Evolutionary conservation across 2,113 vertebrate species (phyloP).

Genomic region (Crotalus horridus): DNA sequence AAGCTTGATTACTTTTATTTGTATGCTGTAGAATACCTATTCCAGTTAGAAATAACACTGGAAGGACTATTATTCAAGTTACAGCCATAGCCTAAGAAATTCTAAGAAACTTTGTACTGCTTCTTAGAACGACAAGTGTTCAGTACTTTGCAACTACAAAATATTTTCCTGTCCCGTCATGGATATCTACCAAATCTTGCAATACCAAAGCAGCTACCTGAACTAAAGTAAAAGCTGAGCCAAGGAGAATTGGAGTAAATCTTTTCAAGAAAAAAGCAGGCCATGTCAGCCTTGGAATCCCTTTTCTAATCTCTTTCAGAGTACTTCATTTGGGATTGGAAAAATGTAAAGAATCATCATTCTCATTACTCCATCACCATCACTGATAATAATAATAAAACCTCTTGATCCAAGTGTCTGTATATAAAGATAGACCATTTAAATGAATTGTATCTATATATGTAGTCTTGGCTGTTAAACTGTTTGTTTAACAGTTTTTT

Average conservation of each 20-base stretch:
- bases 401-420: background rate
- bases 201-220: background rate
- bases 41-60: background rate
- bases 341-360: background rate
- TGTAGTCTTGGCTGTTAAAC: background rate
- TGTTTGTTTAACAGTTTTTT: background rate
- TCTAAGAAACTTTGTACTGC: background rate
- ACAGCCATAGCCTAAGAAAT: background rate
- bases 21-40: background rate
- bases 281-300: background rate
- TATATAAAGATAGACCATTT: background rate
- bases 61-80: background rate
- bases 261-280: background rate
- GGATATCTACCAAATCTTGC: background rate
- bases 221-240: background rate
- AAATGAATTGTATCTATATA: background rate
- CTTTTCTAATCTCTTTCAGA: background rate
- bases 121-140: background rate
- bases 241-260: too few species aligned
- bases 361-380: background rate
- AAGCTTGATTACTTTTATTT: conserved; percentile 15
- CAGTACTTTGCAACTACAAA: background rate
- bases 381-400: background rate
- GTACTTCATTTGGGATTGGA: background rate
- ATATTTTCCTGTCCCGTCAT: background rate